Percentiles rank a stretch among this genome's conserved stretches.
These are phyloP conservation scores for Platycheirus rosarum DNA, from an alignment of 2,888 invertebrate genomes.

Conservation along the genomic window DNA sequence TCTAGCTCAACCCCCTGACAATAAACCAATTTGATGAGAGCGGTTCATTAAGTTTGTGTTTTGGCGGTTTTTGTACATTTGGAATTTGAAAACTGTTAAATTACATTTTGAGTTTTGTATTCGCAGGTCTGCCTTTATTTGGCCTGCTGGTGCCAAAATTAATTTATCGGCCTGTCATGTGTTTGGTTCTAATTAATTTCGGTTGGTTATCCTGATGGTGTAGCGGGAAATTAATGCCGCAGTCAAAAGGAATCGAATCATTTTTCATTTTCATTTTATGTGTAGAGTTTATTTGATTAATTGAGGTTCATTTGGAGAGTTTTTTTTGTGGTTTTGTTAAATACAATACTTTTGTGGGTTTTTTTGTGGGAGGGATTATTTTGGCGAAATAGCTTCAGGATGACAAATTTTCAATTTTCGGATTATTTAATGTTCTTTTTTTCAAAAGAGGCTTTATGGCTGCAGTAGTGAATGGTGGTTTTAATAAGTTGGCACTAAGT, in stretches of 20 bases:
- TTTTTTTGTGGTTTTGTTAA: constrained; percentile 9
- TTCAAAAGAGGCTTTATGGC: not conserved
- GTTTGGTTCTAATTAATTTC: constrained; percentile 66
- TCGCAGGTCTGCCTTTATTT: not conserved
- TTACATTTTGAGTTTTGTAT: constrained; percentile 41
- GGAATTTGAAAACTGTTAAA: constrained; percentile 67
- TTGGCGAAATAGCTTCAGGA: not conserved
- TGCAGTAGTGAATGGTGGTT: not conserved
- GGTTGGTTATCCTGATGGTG: constrained; percentile 19
- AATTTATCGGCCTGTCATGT: constrained; percentile 65
- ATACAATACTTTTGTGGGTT: constrained; percentile 27
- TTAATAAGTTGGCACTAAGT: not conserved
- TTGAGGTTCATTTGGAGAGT: constrained; percentile 24
- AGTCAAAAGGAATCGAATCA: constrained; percentile 26
- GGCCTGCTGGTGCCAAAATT: constrained; percentile 58
- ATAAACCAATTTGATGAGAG: constrained; percentile 52
- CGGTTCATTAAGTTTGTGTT: constrained; percentile 64
- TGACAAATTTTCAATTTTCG: constrained; percentile 6
- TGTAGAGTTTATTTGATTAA: constrained; percentile 15
- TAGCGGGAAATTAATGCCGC: constrained; percentile 11
- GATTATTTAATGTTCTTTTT: not conserved
- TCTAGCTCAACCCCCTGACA: constrained; percentile 3
- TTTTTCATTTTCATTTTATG: constrained; percentile 32
- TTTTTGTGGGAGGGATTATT: constrained; percentile 5
- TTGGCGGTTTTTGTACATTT: constrained; percentile 63